Evolutionary conservation across 2,113 vertebrate species (phyloP), one percentile per base, ranked within the genome.

Genomic region (Chloroceryle aenea): DNA sequence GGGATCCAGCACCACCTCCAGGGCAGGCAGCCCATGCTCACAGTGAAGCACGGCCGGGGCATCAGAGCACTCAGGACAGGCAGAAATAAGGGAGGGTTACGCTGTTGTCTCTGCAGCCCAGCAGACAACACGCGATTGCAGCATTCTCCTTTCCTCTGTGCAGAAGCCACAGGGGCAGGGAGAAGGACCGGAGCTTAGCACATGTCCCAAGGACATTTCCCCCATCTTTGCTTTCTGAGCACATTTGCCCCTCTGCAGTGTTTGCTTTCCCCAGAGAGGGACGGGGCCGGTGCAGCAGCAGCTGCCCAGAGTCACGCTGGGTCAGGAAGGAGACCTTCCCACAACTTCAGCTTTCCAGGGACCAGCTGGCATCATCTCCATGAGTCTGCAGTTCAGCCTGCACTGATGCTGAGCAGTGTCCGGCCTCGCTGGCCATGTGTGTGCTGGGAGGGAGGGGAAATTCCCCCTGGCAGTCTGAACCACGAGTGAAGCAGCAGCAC

Each of bases 1-100:
- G n/a, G n/a, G n/a, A n/a, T n/a, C n/a, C n/a, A n/a, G 25, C 38
- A 73, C 14, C 3, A 11, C 22, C 64, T 27, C 38, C 7, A 27
- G 38, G 19, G 36, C 10, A 18, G 26, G 63, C 36, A 86, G 56
- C 32, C 32, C 42, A 38, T 6, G 50, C 20, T 76, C 22, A 18
- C 0, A 2, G 10, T 9, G 43, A 68, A 38, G 52, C 47, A 48
- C 0, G 17, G 42, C 17, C 2, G 0, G 1, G n/a, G 42, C 22
- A 50, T 5, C 25, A 38, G 21, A 42, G 23, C 1, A 6, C 63
- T 56, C 13, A 40, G 72, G 40, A n/a, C 19, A 17, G 29, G 26
- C 55, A 26, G 77, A 67, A 76, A 43, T 7, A 26, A 0, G 22
- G 18, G 17, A 45, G 27, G 53, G 50, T 40, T 64, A 30, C 10